Percentiles rank a stretch among this genome's conserved stretches.
phyloP scores from a whole-genome alignment of 1,140 invertebrate genomes.

The Stegodyphus dumicola region DNA sequence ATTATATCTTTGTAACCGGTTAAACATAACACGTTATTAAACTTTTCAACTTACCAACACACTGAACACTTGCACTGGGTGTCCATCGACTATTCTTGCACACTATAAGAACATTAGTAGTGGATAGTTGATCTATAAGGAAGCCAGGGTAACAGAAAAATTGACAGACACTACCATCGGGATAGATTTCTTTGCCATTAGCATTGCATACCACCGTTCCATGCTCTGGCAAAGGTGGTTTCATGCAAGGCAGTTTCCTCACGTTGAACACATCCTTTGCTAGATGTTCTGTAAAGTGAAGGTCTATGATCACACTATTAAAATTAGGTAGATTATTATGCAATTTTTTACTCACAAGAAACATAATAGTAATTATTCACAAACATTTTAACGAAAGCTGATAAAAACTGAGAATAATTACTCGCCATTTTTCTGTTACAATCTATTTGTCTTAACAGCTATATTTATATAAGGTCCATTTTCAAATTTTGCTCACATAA shows the following conservation, averaged over 20 bases:
- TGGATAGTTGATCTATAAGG: slow-evolving; percentile 12
- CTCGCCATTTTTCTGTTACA: too few relatives aligned
- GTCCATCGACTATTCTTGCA: slow-evolving; percentile 51
- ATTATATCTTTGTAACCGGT: too few relatives aligned
- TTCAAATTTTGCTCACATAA: too few relatives aligned
- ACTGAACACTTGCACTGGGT: slow-evolving; percentile 13
- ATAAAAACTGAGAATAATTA: too few relatives aligned
- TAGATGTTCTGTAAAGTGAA: slow-evolving; percentile 8
- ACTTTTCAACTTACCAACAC: slow-evolving; percentile 24
- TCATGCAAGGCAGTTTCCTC: slow-evolving; percentile 12
- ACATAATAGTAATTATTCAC: too few relatives aligned
- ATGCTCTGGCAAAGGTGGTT: slow-evolving; percentile 7
- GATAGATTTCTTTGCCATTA: slow-evolving; percentile 12
- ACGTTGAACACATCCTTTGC: neutral
- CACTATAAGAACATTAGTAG: slow-evolving; percentile 3
- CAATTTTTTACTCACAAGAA: neutral
- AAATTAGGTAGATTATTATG: neutral
- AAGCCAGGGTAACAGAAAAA: slow-evolving; percentile 53
- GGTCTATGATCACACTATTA: neutral
- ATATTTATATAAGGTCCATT: too few relatives aligned
- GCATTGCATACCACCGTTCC: slow-evolving; percentile 42
- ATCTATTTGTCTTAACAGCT: too few relatives aligned
- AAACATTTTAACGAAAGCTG: too few relatives aligned
- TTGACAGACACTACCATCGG: slow-evolving; percentile 39
- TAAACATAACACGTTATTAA: too few relatives aligned